Percentiles rank a stretch among this genome's conserved stretches.
phyloP scores from a whole-genome alignment of 2,113 vertebrate genomes.

The Athene cunicularia region DNA sequence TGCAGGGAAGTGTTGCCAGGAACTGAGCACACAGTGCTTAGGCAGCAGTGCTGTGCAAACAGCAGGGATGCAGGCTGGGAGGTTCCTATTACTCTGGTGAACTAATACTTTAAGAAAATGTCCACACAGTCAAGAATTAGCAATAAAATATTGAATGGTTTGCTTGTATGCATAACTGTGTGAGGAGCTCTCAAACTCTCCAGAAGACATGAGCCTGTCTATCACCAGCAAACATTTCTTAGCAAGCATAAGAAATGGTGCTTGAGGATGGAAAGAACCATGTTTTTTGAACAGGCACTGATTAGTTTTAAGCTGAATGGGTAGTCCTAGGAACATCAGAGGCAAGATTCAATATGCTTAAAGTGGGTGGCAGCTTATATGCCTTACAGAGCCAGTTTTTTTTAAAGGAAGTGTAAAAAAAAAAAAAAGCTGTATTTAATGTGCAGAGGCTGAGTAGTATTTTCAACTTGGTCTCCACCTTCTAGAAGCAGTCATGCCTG shows the following conservation, averaged over 20 bases:
- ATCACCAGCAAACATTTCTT: not conserved
- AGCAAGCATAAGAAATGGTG: not conserved
- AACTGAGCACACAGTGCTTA: not conserved
- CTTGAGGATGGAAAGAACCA: not conserved
- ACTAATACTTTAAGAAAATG: not conserved
- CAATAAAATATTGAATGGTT: not conserved
- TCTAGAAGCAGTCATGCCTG: not conserved
- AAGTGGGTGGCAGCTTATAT: conserved; percentile 15
- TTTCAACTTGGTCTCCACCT: not conserved
- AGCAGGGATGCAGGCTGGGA: not conserved
- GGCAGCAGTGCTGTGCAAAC: not conserved
- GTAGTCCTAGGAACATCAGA: not conserved
- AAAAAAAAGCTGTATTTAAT: not conserved
- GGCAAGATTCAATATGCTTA: not conserved
- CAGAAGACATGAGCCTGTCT: not conserved
- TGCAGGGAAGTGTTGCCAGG: not conserved
- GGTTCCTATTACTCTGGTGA: not conserved
- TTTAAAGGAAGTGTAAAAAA: not conserved
- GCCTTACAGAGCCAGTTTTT: not conserved
- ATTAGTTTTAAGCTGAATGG: not conserved
- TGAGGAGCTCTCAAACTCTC: not conserved
- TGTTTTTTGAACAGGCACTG: not conserved
- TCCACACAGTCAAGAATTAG: not conserved
- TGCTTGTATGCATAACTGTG: not conserved
- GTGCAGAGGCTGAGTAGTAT: not conserved